phyloP scores from a whole-genome alignment of 2,113 vertebrate genomes.

The Balaeniceps rex region DNA sequence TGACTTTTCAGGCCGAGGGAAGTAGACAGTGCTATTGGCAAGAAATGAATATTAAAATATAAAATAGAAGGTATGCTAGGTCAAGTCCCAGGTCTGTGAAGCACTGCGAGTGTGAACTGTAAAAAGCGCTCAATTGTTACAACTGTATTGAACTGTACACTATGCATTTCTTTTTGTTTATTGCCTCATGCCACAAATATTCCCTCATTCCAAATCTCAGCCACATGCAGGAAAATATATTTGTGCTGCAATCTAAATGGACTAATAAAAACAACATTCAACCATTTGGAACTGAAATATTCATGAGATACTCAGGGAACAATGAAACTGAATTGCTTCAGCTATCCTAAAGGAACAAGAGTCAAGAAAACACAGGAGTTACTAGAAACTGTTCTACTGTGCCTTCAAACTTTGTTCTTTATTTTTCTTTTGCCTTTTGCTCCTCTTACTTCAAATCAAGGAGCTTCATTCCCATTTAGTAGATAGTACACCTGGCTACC shows the following conservation, averaged over 20 bases:
- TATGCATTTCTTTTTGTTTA: constrained; percentile 47
- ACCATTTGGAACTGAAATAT: constrained; percentile 75
- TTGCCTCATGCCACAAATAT: constrained; percentile 38
- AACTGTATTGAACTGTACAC: constrained; percentile 21
- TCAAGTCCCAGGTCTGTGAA: constrained; percentile 9
- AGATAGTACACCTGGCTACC: neutral
- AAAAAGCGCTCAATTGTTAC: constrained; percentile 36
- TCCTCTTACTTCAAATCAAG: constrained; percentile 34
- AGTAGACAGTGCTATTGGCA: neutral
- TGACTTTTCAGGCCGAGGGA: neutral
- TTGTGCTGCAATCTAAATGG: constrained; percentile 63
- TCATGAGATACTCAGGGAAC: constrained; percentile 70
- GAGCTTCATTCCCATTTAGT: neutral
- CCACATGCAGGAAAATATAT: constrained; percentile 56
- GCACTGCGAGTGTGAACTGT: neutral
- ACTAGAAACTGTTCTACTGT: constrained; percentile 39
- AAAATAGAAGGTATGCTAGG: neutral
- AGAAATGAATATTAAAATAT: constrained; percentile 14
- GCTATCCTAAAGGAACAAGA: constrained; percentile 65
- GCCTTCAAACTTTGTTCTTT: constrained; percentile 46
- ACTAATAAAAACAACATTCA: constrained; percentile 69
- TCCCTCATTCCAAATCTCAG: constrained; percentile 47
- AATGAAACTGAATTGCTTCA: constrained; percentile 70
- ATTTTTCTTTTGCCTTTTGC: constrained; percentile 3
- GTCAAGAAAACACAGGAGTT: constrained; percentile 58